Evolutionary conservation across 2,888 invertebrate species (phyloP).

Genomic region (Agonum fuliginosum): DNA sequence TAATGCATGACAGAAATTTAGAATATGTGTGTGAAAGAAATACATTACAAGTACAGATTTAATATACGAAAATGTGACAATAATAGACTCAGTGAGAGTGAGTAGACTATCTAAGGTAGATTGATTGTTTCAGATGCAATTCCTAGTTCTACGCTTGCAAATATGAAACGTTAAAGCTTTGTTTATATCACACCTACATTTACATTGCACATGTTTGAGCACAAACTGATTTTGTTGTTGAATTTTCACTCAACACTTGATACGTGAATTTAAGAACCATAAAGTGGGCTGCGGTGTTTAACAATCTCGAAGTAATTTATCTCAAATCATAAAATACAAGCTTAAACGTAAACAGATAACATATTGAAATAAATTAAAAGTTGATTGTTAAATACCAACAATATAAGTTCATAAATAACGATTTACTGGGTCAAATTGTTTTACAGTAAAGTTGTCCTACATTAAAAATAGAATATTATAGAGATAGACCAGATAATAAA

Average conservation of each 20-base stretch:
- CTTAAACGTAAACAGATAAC: not conserved
- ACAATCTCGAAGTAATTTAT: not conserved
- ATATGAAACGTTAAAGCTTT: constrained; percentile 57
- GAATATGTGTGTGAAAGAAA: too few relatives aligned
- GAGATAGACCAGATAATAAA: too few relatives aligned
- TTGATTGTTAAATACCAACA: not conserved
- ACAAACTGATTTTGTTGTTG: constrained; percentile 45
- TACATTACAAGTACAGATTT: not conserved
- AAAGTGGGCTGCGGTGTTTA: not conserved
- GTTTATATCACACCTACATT: constrained; percentile 58
- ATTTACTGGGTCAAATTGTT: too few relatives aligned
- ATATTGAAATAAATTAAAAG: not conserved
- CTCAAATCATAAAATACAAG: too few relatives aligned
- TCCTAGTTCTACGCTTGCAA: constrained; percentile 50
- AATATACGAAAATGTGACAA: constrained; percentile 4
- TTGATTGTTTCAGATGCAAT: constrained; percentile 57
- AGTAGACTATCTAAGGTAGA: constrained; percentile 39
- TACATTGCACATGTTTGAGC: constrained; percentile 57
- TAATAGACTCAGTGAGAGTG: not conserved
- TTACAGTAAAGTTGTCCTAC: too few relatives aligned
- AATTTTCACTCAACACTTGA: constrained; percentile 26
- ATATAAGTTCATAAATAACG: not conserved
- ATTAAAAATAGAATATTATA: not conserved
- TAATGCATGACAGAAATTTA: too few relatives aligned
- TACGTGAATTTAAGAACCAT: constrained; percentile 32